phyloP scores from a whole-genome alignment of 2,113 vertebrate species.

The Eolophus roseicapilla region DNA sequence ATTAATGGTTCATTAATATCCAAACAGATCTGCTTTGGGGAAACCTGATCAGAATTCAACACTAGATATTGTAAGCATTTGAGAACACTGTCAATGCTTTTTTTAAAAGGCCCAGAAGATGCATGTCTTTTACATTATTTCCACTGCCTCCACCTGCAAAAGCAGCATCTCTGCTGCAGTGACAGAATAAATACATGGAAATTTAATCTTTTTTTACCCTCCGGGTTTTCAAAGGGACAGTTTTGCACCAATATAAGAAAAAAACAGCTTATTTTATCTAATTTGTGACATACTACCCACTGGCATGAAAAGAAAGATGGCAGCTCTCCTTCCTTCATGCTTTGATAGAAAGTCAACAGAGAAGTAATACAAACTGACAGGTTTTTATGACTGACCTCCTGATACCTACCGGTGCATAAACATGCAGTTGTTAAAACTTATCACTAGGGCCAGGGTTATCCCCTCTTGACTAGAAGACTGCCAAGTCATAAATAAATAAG shows the following conservation, averaged over 20 bases:
- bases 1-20: constrained; percentile 35
- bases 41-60: not conserved
- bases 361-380: constrained; percentile 59
- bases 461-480: constrained; percentile 34
- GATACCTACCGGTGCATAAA: constrained; percentile 60
- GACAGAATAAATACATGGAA: not conserved
- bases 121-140: not conserved
- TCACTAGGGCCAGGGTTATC: constrained; percentile 38
- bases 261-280: not conserved
- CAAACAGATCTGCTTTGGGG: not conserved
- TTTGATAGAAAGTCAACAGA: constrained; percentile 39
- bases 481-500: constrained; percentile 40
- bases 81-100: not conserved
- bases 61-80: not conserved
- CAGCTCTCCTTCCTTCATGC: constrained; percentile 7
- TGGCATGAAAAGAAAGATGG: not conserved
- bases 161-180: not conserved
- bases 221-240: not conserved
- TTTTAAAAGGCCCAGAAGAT: not conserved
- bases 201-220: not conserved
- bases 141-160: not conserved
- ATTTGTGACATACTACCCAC: not conserved
- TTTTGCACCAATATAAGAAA: not conserved
- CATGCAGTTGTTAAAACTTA: constrained; percentile 49
- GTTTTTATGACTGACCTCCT: constrained; percentile 61